Conservation (phyloP, 2,113 vertebrate species). For the Hippotragus niger region DNA sequence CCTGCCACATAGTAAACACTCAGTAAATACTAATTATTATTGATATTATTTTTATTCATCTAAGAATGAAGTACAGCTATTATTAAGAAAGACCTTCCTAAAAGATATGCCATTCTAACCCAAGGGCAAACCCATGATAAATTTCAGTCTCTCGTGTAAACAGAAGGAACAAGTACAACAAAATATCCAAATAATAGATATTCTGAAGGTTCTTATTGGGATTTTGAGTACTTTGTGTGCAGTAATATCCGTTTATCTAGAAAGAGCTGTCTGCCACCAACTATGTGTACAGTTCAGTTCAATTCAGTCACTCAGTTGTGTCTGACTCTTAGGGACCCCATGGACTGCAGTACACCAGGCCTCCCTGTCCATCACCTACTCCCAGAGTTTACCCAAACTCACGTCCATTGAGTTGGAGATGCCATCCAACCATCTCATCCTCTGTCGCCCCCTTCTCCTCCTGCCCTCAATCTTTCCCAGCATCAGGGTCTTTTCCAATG, state of each 20-base stretch:
- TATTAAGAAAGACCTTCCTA: neutral
- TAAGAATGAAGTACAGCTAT: conserved; percentile 3
- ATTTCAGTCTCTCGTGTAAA: neutral
- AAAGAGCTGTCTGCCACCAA: neutral
- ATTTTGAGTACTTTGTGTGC: neutral
- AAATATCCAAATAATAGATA: neutral
- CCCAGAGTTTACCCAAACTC: neutral
- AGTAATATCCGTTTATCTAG: neutral
- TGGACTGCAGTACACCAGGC: neutral
- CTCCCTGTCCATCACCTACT: neutral
- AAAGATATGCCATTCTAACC: neutral
- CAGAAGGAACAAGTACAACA: neutral
- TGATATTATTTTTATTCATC: conserved; percentile 3
- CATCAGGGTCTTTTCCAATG: neutral
- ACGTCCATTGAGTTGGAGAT: neutral
- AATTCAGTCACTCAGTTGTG: neutral
- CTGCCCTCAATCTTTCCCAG: neutral
- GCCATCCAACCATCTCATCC: neutral
- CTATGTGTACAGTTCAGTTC: neutral
- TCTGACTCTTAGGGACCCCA: neutral
- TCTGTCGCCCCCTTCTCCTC: neutral
- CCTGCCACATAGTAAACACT: neutral
- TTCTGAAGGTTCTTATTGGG: neutral
- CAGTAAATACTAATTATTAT: neutral
- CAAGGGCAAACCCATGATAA: neutral